These are phyloP conservation scores for Anguilla rostrata DNA, from an alignment of 2,113 vertebrate genomes.

Conservation along the genomic window DNA sequence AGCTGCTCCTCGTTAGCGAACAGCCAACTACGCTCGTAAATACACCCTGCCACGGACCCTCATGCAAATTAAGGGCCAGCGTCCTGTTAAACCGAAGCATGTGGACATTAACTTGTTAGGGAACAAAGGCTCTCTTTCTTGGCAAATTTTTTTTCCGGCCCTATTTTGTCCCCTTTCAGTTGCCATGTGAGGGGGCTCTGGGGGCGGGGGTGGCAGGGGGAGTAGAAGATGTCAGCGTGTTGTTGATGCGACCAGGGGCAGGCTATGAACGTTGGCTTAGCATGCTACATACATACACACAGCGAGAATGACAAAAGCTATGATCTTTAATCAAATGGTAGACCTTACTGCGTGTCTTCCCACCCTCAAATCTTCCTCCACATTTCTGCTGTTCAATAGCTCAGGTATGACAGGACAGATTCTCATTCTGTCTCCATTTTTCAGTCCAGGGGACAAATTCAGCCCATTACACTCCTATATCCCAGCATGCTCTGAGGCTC, in stretches of 20 bases:
- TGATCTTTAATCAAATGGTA: not conserved
- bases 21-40: not conserved
- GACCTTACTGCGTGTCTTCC: not conserved
- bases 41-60: not conserved
- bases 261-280: not conserved
- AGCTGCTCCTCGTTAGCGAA: constrained; percentile 13
- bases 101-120: not conserved
- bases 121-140: constrained; percentile 3
- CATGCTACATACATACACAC: not conserved
- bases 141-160: not conserved
- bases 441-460: not conserved
- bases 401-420: not conserved
- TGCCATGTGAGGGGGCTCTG: not conserved
- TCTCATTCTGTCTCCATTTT: not conserved
- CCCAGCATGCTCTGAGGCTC: not conserved
- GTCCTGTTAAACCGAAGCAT: not conserved
- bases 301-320: not conserved
- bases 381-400: not conserved
- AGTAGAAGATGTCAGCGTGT: not conserved
- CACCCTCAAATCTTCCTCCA: not conserved
- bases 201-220: not conserved
- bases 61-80: not conserved
- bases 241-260: not conserved
- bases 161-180: not conserved
- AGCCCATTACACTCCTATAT: not conserved